These are phyloP conservation scores for Cephalophus harveyi DNA, from an alignment of 2,113 vertebrate species.

Conservation along the genomic window DNA sequence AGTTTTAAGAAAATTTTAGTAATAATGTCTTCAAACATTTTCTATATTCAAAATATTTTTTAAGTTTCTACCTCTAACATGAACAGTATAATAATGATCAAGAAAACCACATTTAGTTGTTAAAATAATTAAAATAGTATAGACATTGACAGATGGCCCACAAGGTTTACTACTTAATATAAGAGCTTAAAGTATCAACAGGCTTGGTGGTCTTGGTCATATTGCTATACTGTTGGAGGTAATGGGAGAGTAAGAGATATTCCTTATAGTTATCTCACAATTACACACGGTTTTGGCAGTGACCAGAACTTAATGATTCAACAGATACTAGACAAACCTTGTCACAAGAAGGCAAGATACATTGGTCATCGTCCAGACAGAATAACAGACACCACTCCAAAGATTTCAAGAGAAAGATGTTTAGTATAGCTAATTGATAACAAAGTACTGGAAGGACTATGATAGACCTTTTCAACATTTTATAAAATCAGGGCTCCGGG, in stretches of 20 bases:
- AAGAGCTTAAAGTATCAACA: neutral
- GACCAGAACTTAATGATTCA: neutral
- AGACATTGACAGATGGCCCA: neutral
- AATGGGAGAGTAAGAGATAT: neutral
- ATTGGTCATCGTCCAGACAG: neutral
- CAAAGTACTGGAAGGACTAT: neutral
- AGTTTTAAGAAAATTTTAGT: neutral
- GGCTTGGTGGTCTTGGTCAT: neutral
- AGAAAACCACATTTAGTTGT: neutral
- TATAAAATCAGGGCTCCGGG: neutral
- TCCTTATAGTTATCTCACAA: neutral
- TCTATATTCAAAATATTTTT: neutral
- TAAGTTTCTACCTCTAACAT: neutral
- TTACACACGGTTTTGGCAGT: neutral
- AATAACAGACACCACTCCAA: neutral
- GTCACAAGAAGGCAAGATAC: neutral
- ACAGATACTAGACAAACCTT: neutral
- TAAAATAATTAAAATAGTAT: neutral
- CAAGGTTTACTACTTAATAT: neutral
- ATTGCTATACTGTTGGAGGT: neutral
- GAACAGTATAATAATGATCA: neutral
- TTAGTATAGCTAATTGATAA: neutral
- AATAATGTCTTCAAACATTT: neutral
- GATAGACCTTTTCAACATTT: neutral
- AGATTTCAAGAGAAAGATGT: neutral